Base-by-base conservation (phyloP, 2,113 vertebrate species). In the Phoxinus phoxinus region DNA sequence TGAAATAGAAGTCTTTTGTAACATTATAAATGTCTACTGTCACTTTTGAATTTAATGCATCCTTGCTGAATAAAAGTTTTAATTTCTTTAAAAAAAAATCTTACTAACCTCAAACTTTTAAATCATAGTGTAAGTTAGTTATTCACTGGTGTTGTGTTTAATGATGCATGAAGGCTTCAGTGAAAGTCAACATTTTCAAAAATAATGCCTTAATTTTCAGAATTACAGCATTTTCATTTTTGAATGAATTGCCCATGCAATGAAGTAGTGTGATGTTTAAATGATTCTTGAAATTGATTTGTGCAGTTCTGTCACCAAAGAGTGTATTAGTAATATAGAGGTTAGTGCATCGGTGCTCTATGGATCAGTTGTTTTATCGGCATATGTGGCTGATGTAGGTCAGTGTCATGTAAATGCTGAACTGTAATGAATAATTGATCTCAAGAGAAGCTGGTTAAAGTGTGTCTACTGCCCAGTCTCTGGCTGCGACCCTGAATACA, bases 371-470 rank as follows among this genome's bases (percentile, higher is more conserved):
- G 59, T 75, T 41, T 21, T 41, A 48, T 61, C 32, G 51, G 69
- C 67, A 21, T 53, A 30, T 61, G 86, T 21, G 69, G 6, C 15
- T 77, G 41, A 84, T 83, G 56, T 81, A 53, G 79, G 46, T 83
- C 73, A 86, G 46, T 59, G 44, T 85, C 72, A 71, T 78, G 23
- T 69, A 37, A 79, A 85, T 61, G 21, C n/a, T 37, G 30, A 65
- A 19, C 48, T 17, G 17, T 27, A 27, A 27, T 83, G 80, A 85
- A 82, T 85, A 79, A 87, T 86, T 84, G 77, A 84, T 84, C 46
- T 61, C 27, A 53, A 19, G 30, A 81, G 61, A 77, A 44, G 81
- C 63, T 78, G 59, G 44, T 27, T 56, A 35, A 67, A 56, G 74
- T 27, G 13, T 65, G 76, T 63, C 37, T 51, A 23, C 41, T 83